Evolutionary conservation across 2,888 invertebrate species (phyloP), one percentile per base, ranked within the genome.

Genomic region (Xanthia togata): DNA sequence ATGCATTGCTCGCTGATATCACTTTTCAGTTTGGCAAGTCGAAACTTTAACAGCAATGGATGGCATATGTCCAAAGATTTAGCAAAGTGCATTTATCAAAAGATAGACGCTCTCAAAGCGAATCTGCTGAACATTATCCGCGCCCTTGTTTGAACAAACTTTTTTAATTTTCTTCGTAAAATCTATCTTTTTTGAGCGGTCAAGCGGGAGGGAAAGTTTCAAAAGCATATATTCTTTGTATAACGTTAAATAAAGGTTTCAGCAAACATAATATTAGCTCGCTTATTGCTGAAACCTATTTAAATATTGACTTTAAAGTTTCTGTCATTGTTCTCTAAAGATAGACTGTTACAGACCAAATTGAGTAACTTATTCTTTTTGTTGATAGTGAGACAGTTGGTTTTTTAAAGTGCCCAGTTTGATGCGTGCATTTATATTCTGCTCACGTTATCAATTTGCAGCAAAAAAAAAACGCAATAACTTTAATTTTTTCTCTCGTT

Each of bases 81-180:
- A 70, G 44, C 11, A 76, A 77, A 78, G 67, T 81, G 80, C 77
- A 81, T 81, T 75, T 79, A 67, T 78, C 64, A 78, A 81, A 79
- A 53, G 53, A 81, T 76, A 79, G 72, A 82, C 79, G 84, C 82
- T 83, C 83, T 80, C 73, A 81, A 82, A 88, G 83, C 77, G 78
- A 83, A 85, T 87, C 78, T 85, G 73, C 79, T 83, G 86, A 87
- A 89, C 85, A 88, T 89, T 88, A 89, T 84, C 82, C 72, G 53
- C 87, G 70, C 84, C 93, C 91, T 90, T 93, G 92, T 93, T 93
- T 93, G 91, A 89, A 88, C 90, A 87, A 93, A 94, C 90, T 93
- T 93, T 94, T 94, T 94, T 93, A 93, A 94, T 94, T 92, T 94
- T 92, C 92, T 92, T 92, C 87, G 86, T 90, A 89, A 93, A 91